A percentile compares a stretch with the other conserved stretches of the same genome.
phyloP scores from a whole-genome alignment of 2,113 vertebrate species.

The Monopterus albus region DNA sequence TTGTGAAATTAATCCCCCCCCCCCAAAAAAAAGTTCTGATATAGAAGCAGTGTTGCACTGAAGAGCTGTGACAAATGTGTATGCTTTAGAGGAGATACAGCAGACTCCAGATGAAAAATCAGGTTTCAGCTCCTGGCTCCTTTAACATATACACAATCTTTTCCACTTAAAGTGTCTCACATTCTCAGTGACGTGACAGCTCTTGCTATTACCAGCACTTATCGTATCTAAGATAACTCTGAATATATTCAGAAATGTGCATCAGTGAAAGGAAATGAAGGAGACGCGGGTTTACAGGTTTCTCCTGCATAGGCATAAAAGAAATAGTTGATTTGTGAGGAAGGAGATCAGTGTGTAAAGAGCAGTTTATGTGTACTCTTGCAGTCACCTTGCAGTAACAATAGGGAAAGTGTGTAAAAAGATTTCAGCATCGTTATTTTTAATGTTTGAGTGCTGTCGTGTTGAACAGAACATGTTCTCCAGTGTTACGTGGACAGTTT shows the following conservation, averaged over 20 bases:
- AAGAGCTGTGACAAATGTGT: constrained; percentile 13
- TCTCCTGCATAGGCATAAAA: not conserved
- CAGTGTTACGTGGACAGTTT: not conserved
- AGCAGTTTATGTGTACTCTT: constrained; percentile 27
- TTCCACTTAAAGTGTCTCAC: constrained; percentile 13
- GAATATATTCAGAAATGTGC: constrained; percentile 1
- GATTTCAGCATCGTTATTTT: constrained; percentile 42
- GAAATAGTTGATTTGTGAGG: not conserved
- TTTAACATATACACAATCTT: not conserved
- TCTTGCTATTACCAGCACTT: constrained; percentile 2
- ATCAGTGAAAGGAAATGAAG: not conserved
- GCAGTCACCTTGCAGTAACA: constrained; percentile 51
- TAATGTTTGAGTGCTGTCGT: constrained; percentile 26
- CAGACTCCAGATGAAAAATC: constrained; percentile 17
- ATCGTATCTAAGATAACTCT: constrained; percentile 23
- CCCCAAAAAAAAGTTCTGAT: constrained; percentile 19
- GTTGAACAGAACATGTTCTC: constrained; percentile 19
- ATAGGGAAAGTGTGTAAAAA: constrained; percentile 32
- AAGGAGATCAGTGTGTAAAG: constrained; percentile 47
- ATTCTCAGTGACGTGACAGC: constrained; percentile 30
- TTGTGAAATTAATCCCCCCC: constrained; percentile 16
- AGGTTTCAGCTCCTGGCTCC: constrained; percentile 31
- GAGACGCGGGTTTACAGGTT: not conserved
- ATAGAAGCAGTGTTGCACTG: constrained; percentile 6
- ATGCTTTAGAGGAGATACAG: constrained; percentile 3